Evolutionary conservation across 2,113 vertebrate species (phyloP).

Genomic region (Ciconia boyciana): DNA sequence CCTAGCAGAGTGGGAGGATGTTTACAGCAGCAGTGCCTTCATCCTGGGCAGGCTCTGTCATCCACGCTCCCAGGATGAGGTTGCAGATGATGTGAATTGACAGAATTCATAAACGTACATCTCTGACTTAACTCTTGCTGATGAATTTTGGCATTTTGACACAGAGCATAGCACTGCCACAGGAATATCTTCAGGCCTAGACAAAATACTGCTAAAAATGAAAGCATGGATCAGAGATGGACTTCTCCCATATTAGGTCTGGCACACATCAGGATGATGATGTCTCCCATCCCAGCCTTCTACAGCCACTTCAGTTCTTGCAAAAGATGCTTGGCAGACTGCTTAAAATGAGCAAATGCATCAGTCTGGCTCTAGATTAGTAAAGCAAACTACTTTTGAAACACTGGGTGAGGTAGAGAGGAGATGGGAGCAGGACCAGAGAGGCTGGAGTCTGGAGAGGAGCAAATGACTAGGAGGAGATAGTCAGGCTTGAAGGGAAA

Average conservation of each 20-base stretch:
- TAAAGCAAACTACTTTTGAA: background rate
- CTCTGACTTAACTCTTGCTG: background rate
- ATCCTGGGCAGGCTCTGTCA: background rate
- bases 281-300: background rate
- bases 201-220: background rate
- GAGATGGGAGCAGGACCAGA: background rate
- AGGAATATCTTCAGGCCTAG: background rate
- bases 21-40: background rate
- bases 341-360: background rate
- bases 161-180: background rate
- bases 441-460: background rate
- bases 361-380: background rate
- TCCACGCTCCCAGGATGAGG: fast-evolving
- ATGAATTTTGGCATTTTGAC: background rate
- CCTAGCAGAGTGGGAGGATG: background rate
- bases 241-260: background rate
- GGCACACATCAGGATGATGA: background rate
- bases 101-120: background rate
- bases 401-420: background rate
- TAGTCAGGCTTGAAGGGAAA: background rate
- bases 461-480: background rate
- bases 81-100: background rate
- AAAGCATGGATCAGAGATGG: background rate
- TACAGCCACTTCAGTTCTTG: background rate
- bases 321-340: background rate